phyloP scores from a whole-genome alignment of 1,140 invertebrate genomes.

The Dreissena rostriformis region DNA sequence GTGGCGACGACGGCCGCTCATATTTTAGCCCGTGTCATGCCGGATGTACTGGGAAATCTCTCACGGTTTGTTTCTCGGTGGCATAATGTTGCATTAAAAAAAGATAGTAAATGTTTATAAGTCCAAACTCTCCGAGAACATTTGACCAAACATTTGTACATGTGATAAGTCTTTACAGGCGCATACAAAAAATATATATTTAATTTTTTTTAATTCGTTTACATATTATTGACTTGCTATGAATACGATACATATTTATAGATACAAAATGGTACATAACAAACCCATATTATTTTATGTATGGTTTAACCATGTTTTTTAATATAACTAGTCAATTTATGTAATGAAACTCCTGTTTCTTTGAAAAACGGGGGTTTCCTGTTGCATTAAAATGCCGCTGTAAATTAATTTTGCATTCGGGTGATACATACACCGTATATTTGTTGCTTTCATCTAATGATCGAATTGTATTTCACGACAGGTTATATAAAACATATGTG shows the following conservation, averaged over 20 bases:
- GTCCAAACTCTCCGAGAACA: background rate
- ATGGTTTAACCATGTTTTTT: no score
- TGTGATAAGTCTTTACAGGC: background rate
- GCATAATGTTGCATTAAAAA: background rate
- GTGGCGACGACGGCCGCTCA: constrained; percentile 59
- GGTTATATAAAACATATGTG: no score
- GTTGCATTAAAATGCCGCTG: no score
- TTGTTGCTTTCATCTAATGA: no score
- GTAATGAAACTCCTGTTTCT: no score
- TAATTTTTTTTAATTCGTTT: background rate
- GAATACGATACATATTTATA: background rate
- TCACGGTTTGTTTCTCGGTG: constrained; percentile 37
- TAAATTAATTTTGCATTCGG: no score
- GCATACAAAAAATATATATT: background rate
- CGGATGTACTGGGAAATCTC: constrained; percentile 51
- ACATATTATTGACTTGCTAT: background rate
- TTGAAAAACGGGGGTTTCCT: no score
- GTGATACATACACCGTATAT: no score
- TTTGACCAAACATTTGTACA: background rate
- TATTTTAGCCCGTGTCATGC: constrained; percentile 72
- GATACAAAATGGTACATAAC: no score
- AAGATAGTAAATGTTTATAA: background rate
- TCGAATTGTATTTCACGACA: no score
- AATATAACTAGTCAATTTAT: no score
- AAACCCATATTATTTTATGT: no score